A percentile compares a stretch with the other conserved stretches of the same genome.
Conservation (phyloP, 2,113 vertebrate genomes). For the Albula glossodonta region DNA sequence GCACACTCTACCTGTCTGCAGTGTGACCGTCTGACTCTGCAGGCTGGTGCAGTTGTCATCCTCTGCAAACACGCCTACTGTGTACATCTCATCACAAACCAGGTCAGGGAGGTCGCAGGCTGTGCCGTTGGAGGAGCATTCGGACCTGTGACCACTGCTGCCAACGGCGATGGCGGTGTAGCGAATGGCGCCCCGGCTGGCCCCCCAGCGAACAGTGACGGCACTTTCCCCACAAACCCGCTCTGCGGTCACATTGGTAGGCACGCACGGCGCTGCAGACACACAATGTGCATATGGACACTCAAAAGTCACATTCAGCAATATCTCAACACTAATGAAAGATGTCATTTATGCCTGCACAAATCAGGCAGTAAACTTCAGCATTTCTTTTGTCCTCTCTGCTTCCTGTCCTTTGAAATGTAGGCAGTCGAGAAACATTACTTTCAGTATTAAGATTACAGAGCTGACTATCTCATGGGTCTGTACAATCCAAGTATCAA, state of each 20-base stretch:
- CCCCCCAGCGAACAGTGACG: constrained; percentile 54
- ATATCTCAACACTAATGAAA: not conserved
- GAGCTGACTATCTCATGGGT: too few relatives aligned
- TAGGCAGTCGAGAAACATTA: too few relatives aligned
- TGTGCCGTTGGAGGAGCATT: constrained; percentile 49
- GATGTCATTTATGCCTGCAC: not conserved
- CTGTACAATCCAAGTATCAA: too few relatives aligned
- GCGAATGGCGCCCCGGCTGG: constrained; percentile 44
- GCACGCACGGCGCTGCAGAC: constrained; percentile 56
- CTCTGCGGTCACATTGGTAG: constrained; percentile 43
- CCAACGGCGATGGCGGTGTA: constrained; percentile 56
- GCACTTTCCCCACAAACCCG: constrained; percentile 40
- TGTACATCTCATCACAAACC: constrained; percentile 62
- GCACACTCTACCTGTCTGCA: constrained; percentile 50
- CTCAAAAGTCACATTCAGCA: not conserved
- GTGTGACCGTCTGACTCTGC: constrained; percentile 37
- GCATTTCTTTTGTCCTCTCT: too few relatives aligned
- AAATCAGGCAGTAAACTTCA: too few relatives aligned
- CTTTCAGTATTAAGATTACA: too few relatives aligned
- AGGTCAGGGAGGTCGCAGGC: constrained; percentile 55
- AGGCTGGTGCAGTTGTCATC: constrained; percentile 50
- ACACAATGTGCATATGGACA: constrained; percentile 10
- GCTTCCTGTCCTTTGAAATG: too few relatives aligned
- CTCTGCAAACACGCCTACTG: constrained; percentile 48
- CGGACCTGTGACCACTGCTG: constrained; percentile 39